phyloP scores from a whole-genome alignment of 37 sponge, comb jelly and placozoan species.

The Beroe ovata region DNA sequence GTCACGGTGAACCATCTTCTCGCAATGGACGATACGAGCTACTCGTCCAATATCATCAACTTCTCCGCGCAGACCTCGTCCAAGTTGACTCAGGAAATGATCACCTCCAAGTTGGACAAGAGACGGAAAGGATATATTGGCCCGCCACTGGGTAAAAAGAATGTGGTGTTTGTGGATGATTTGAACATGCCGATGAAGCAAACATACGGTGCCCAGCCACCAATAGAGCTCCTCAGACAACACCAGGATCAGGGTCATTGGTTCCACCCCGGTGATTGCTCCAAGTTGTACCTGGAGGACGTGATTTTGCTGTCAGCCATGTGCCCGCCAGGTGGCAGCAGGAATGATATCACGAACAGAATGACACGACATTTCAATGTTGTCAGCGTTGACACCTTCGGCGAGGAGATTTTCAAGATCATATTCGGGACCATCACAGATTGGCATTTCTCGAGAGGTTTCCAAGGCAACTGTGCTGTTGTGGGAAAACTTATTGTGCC shows the following conservation, averaged over 20 bases:
- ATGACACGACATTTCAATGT: constrained; percentile 61
- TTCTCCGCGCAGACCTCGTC: constrained; percentile 65
- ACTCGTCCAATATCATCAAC: constrained; percentile 60
- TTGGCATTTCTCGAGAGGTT: constrained; percentile 66
- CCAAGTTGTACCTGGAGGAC: constrained; percentile 51
- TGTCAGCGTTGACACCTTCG: constrained; percentile 60
- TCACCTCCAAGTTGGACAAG: constrained; percentile 42
- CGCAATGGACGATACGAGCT: background rate
- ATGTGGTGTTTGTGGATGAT: constrained; percentile 62
- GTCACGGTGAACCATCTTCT: background rate
- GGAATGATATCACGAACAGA: constrained; percentile 30
- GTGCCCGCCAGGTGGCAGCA: constrained; percentile 68
- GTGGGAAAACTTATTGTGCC: constrained; percentile 80
- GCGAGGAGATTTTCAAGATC: constrained; percentile 15
- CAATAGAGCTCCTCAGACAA: constrained; percentile 62
- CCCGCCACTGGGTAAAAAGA: constrained; percentile 41
- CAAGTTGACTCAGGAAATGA: constrained; percentile 65
- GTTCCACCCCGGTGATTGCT: constrained; percentile 32
- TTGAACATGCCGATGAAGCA: constrained; percentile 68
- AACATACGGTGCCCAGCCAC: constrained; percentile 68
- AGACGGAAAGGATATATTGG: constrained; percentile 49
- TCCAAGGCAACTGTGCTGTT: background rate
- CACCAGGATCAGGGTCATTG: constrained; percentile 66
- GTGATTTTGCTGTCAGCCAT: constrained; percentile 33
- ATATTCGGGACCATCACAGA: constrained; percentile 61